These are phyloP conservation scores for Condylura cristata DNA, from an alignment of 2,113 vertebrate species.

Conservation along the genomic window DNA sequence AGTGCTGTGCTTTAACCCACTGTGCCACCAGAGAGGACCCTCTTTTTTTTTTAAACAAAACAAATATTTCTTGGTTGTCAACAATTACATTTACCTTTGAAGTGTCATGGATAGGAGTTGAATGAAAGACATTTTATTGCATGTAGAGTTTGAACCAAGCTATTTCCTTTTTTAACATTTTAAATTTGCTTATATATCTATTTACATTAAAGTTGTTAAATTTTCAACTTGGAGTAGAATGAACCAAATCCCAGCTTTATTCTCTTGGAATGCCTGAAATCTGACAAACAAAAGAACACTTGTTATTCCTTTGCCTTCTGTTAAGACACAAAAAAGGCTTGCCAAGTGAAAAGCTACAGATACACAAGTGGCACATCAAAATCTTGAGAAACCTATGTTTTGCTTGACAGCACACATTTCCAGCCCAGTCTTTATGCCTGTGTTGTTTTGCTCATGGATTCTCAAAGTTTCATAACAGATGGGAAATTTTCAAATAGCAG, in stretches of 20 bases:
- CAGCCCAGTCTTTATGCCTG: background rate
- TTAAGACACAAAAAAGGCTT: constrained; percentile 17
- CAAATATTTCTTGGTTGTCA: no score
- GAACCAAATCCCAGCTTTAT: background rate
- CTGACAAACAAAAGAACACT: constrained; percentile 58
- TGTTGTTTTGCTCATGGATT: background rate
- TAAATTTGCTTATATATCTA: no score
- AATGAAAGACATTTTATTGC: no score
- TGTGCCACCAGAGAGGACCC: no score
- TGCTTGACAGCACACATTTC: background rate
- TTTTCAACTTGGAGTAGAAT: constrained; percentile 15
- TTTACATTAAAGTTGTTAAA: background rate
- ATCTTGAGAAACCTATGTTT: background rate
- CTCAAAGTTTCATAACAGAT: background rate
- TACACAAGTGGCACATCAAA: background rate
- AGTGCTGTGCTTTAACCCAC: no score
- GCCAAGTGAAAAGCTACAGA: constrained; percentile 33
- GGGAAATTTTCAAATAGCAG: constrained; percentile 16
- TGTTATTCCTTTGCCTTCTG: constrained; percentile 49
- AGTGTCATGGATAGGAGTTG: no score
- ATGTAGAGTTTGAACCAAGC: no score
- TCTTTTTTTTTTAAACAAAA: no score
- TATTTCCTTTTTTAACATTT: no score
- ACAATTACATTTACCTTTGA: no score
- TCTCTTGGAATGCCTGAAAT: constrained; percentile 26